phyloP scores from a whole-genome alignment of 2,113 vertebrate species.

The Bujurquina vittata region DNA sequence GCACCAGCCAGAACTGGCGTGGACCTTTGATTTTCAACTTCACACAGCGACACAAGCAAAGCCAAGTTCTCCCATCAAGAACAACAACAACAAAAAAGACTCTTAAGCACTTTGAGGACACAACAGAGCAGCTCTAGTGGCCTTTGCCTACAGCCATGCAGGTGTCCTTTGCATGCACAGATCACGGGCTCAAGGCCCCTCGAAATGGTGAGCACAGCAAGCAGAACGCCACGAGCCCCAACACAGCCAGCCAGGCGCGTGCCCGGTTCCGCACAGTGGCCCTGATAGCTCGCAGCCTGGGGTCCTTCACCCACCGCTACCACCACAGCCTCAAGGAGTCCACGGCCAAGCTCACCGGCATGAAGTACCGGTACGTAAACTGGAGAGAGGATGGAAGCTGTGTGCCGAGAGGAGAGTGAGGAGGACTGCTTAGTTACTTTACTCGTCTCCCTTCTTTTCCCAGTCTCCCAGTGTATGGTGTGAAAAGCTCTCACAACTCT shows the following conservation, averaged over 20 bases:
- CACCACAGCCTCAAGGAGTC: conserved; percentile 98
- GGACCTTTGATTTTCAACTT: conserved; percentile 40
- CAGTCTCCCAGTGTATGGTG: not conserved
- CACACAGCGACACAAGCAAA: conserved; percentile 5
- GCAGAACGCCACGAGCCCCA: conserved; percentile 90
- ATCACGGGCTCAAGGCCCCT: conserved; percentile 92
- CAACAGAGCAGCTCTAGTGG: conserved; percentile 22
- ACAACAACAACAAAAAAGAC: not conserved
- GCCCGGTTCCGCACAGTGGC: conserved; percentile 97
- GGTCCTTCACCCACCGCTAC: conserved; percentile 95
- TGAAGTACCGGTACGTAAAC: conserved; percentile 95
- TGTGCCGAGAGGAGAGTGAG: not conserved
- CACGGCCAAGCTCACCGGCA: conserved; percentile 97
- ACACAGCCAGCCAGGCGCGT: conserved; percentile 89
- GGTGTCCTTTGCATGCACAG: conserved; percentile 97
- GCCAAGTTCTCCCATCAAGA: not conserved
- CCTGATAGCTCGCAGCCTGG: conserved; percentile 95
- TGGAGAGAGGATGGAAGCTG: conserved; percentile 2
- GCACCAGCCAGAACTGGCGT: conserved; percentile 5
- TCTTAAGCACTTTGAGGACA: not conserved
- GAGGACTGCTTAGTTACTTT: not conserved
- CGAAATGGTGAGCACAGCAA: conserved; percentile 95
- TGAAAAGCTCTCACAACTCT: not conserved
- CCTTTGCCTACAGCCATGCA: conserved; percentile 86
- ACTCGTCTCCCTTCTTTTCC: not conserved